Base-by-base conservation (phyloP, 2,113 vertebrate species). In the Tringa solitaria region DNA sequence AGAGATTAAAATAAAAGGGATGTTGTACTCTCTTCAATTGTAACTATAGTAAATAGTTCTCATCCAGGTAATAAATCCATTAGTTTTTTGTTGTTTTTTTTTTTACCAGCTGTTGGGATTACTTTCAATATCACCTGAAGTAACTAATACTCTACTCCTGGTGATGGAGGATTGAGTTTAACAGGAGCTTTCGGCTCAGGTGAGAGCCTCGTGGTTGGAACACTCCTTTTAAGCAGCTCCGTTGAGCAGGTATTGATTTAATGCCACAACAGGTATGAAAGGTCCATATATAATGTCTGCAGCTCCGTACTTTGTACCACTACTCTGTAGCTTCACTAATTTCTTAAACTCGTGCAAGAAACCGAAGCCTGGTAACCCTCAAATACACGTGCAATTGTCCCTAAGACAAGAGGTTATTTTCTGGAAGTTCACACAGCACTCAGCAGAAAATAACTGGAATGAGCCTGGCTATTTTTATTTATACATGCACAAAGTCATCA, bases 351-450 rank as follows among this genome's bases (percentile, higher is more conserved):
- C 17, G 8, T 78, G 32, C 19, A 37, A n/a, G 23, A 48, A 11
- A 77, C 12, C 27, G 51, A 57, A 56, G n/a, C 24, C 14, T 19
- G n/a, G 16, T 39, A 70, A 59, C 26, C 14, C n/a, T 21, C 60
- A 87, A 70, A 84, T 6, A 9, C 37, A 37, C 0, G 0, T n/a
- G 63, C 16, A 84, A 6, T 24, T 76, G 27, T 43, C 37, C 56
- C 22, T 28, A 41, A 63, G 41, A 41, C 20, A 63, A 50, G 51
- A 53, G 14, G 46, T 72, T 30, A 72, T 22, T 67, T 78, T 32
- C 3, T n/a, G 74, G 65, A n/a, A 2, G 1, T 57, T 82, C 69
- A 67, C 30, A 53, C 19, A 61, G 39, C 23, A 45, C 24, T 45
- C 51, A 68, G 69, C 14, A 85, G 37, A 41, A 70, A 50, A 59